These are phyloP conservation scores for Coleophora deauratella DNA, from an alignment of 2,888 invertebrate species.

Conservation along the genomic window DNA sequence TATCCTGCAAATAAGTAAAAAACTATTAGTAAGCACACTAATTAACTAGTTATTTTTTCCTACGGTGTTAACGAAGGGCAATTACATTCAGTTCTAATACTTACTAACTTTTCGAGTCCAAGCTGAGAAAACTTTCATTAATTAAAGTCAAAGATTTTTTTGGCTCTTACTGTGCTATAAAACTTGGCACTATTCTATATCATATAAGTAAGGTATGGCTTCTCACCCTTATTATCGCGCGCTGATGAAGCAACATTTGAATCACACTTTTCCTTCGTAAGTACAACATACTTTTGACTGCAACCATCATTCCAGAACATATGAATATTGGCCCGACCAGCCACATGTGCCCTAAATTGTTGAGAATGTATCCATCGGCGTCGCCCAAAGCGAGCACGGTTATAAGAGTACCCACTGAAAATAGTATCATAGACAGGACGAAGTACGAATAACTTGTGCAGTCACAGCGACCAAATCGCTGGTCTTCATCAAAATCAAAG, in stretches of 20 bases:
- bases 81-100: slow-evolving; percentile 2
- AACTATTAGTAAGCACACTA: slow-evolving; percentile 9
- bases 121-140: no score
- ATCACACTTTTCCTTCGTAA: slow-evolving; percentile 78
- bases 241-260: slow-evolving; percentile 77
- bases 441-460: slow-evolving; percentile 79
- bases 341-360: slow-evolving; percentile 79
- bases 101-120: not conserved
- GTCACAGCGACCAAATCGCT: slow-evolving; percentile 77
- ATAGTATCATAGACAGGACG: slow-evolving; percentile 75
- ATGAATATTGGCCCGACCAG: slow-evolving; percentile 79
- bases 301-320: slow-evolving; percentile 80
- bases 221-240: slow-evolving; percentile 76
- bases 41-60: slow-evolving; percentile 2
- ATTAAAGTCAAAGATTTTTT: no score
- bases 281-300: slow-evolving; percentile 79
- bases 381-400: slow-evolving; percentile 77
- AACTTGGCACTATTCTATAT: no score
- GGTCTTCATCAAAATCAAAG: slow-evolving; percentile 74
- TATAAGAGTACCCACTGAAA: slow-evolving; percentile 77
- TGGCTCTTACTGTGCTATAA: no score
- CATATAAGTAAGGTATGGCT: not conserved
- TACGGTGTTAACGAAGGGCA: no score
- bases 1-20: slow-evolving; percentile 57
- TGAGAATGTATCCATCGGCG: slow-evolving; percentile 74